Percentiles rank a stretch among this genome's conserved stretches.
Conservation (phyloP, 2,797 vertebrate genomes). For the Sebastes minor region DNA sequence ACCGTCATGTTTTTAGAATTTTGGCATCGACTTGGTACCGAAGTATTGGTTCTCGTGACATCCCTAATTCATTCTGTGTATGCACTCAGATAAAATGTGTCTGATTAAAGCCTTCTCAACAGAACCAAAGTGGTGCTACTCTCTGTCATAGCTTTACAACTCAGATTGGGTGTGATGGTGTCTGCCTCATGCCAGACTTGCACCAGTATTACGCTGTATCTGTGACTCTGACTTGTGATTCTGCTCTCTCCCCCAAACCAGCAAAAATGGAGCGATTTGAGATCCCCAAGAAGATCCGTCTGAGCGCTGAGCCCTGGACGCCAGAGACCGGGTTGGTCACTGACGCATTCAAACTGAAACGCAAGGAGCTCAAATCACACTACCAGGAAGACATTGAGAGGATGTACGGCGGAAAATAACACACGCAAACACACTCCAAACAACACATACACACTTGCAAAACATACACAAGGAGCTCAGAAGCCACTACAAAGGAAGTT, state of each 20-base stretch:
- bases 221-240: constrained; percentile 35
- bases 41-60: too few species aligned
- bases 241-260: constrained; percentile 54
- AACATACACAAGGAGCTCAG: constrained; percentile 70
- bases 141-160: background rate
- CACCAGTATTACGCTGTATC: background rate
- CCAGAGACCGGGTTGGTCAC: constrained; percentile 98
- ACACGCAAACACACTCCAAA: constrained; percentile 2
- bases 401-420: constrained; percentile 94
- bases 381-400: constrained; percentile 97
- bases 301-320: constrained; percentile 95
- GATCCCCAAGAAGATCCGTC: constrained; percentile 93
- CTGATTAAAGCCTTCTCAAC: background rate
- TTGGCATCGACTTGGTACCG: too few species aligned
- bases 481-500: constrained; percentile 35
- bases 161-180: background rate
- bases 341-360: constrained; percentile 97
- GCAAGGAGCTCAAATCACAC: constrained; percentile 94
- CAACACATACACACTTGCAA: constrained; percentile 55
- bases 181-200: constrained; percentile 7
- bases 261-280: constrained; percentile 96
- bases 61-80: background rate
- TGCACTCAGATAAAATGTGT: background rate
- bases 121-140: background rate
- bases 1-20: too few species aligned